phyloP scores from a whole-genome alignment of 2,888 invertebrate species.

The Tanaodytes sp. region DNA sequence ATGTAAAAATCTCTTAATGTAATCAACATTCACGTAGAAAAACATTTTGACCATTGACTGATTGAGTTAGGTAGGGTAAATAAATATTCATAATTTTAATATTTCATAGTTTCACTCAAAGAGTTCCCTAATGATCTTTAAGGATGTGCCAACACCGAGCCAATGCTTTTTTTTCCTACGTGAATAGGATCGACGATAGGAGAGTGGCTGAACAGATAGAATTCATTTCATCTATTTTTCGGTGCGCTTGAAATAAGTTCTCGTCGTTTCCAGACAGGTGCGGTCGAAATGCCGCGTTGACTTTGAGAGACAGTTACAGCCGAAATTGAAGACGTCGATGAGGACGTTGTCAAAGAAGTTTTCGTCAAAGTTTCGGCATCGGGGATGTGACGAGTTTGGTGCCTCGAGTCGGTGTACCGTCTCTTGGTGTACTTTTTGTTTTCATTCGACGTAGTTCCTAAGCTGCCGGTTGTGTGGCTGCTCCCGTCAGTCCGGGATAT shows the following conservation, averaged over 20 bases:
- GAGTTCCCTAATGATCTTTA: no score
- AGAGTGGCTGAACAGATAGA: conserved; percentile 62
- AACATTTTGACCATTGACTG: no score
- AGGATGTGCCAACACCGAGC: background rate
- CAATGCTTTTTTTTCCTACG: no score
- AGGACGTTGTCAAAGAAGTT: conserved; percentile 58
- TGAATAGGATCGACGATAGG: background rate
- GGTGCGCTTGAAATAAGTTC: conserved; percentile 87
- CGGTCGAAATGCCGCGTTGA: conserved; percentile 54
- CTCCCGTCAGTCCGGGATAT: conserved; percentile 73
- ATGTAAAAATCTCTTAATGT: no score
- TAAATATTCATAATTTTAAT: no score
- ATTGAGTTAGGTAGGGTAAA: no score
- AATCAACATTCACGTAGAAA: no score
- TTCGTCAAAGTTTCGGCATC: conserved; percentile 74
- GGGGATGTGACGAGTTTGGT: conserved; percentile 77
- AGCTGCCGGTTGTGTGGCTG: conserved; percentile 46
- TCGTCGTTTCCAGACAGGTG: conserved; percentile 83
- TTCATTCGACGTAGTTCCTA: conserved; percentile 68
- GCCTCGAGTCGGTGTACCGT: conserved; percentile 77
- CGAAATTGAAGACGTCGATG: conserved; percentile 59
- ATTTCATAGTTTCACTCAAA: no score
- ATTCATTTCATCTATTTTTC: conserved; percentile 70
- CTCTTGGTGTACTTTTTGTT: conserved; percentile 78
- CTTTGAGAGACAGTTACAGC: conserved; percentile 58